Percentiles rank a stretch among this genome's conserved stretches.
Conservation (phyloP, 2,888 invertebrate genomes). For the Drosophila pseudotakahashii region DNA sequence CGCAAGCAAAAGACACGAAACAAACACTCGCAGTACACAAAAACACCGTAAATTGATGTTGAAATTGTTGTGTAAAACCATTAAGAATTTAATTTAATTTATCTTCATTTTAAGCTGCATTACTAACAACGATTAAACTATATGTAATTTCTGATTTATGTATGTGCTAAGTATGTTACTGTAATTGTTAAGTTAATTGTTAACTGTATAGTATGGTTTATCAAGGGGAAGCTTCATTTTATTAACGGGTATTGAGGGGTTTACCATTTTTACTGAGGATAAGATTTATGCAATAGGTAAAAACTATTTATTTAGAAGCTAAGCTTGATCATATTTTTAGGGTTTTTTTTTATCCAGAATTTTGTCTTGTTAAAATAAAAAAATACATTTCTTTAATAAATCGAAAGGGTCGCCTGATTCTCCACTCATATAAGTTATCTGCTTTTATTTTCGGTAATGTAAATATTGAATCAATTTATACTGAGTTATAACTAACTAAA, state of each 20-base stretch:
- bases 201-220: constrained; percentile 26
- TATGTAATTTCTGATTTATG: constrained; percentile 59
- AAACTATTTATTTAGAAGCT: neutral
- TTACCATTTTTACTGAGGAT: neutral
- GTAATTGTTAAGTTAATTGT: constrained; percentile 56
- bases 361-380: no score
- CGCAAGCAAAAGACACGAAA: constrained; percentile 7
- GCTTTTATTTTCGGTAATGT: no score
- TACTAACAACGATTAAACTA: constrained; percentile 45
- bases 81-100: constrained; percentile 40
- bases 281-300: neutral
- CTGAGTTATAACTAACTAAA: no score
- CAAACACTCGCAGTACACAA: constrained; percentile 16
- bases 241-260: neutral
- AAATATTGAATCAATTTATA: no score
- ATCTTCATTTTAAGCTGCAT: constrained; percentile 56
- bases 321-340: neutral
- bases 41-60: constrained; percentile 52
- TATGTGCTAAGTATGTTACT: constrained; percentile 65
- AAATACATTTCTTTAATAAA: neutral
- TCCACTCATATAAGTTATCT: no score
- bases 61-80: constrained; percentile 56
- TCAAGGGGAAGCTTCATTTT: neutral
- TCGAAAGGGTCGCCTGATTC: no score
- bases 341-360: neutral